A percentile compares a stretch with the other conserved stretches of the same genome.
Evolutionary conservation across 2,113 vertebrate species (phyloP).

Genomic region (Eulemur rufifrons): DNA sequence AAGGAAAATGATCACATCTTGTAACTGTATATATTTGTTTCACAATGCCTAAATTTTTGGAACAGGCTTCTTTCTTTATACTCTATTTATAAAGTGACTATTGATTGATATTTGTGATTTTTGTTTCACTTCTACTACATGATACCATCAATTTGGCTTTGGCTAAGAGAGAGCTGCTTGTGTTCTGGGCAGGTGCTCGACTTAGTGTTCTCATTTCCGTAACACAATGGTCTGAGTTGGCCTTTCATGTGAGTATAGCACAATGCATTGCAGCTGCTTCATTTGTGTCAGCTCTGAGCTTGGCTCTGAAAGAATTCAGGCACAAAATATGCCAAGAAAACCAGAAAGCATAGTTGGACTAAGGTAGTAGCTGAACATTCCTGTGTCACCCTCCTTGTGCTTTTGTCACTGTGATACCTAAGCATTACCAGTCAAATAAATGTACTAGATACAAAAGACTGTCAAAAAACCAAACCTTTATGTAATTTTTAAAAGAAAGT

Average conservation of each 20-base stretch:
- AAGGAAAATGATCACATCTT: neutral
- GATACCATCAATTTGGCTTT: slow-evolving; percentile 44
- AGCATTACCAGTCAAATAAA: neutral
- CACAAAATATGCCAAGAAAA: slow-evolving; percentile 44
- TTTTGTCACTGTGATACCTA: neutral
- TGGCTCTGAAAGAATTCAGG: slow-evolving; percentile 61
- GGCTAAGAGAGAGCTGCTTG: slow-evolving; percentile 61
- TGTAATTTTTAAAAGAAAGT: neutral
- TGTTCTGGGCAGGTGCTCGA: slow-evolving; percentile 53
- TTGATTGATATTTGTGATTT: slow-evolving; percentile 60
- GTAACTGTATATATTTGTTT: neutral
- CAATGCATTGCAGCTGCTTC: slow-evolving; percentile 72
- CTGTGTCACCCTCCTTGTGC: neutral
- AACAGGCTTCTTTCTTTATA: slow-evolving; percentile 50
- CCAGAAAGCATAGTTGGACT: slow-evolving; percentile 45
- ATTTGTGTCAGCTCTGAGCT: slow-evolving; percentile 66
- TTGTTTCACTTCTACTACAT: slow-evolving; percentile 26
- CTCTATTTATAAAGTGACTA: slow-evolving; percentile 55
- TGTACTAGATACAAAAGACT: neutral
- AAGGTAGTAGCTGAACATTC: neutral
- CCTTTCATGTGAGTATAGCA: slow-evolving; percentile 57
- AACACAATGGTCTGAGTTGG: slow-evolving; percentile 65
- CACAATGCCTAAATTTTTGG: neutral
- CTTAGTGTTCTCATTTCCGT: slow-evolving; percentile 53
- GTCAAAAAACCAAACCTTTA: neutral